Conservation (phyloP, 2,888 invertebrate species). For the Dascillus cervinus region DNA sequence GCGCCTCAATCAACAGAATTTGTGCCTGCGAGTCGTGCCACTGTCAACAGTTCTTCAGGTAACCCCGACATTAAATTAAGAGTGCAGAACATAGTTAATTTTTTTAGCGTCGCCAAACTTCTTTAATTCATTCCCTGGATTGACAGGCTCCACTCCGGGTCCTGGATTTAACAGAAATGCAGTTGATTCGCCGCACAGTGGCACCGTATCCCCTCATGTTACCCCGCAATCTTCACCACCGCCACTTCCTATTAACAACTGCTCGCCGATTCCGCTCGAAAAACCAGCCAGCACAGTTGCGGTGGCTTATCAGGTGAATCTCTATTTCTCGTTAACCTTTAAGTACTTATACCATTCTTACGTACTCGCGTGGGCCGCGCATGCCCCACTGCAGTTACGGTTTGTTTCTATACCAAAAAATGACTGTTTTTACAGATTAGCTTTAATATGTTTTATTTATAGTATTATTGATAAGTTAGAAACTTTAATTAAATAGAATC, state of each 20-base stretch:
- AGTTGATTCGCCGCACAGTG: constrained; percentile 36
- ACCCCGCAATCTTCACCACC: constrained; percentile 47
- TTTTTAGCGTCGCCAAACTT: constrained; percentile 37
- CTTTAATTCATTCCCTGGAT: constrained; percentile 36
- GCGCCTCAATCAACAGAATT: constrained; percentile 48
- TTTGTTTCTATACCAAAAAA: too few relatives aligned
- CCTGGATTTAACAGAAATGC: constrained; percentile 23
- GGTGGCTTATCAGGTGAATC: constrained; percentile 37
- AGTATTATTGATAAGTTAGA: too few relatives aligned
- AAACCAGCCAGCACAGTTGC: constrained; percentile 29
- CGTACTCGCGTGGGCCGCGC: too few relatives aligned
- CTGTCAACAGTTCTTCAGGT: constrained; percentile 25
- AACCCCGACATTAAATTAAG: constrained; percentile 1
- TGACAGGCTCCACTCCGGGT: constrained; percentile 26
- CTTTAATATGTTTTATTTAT: constrained; percentile 2
- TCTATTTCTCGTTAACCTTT: too few relatives aligned
- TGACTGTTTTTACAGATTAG: too few relatives aligned
- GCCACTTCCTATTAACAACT: constrained; percentile 34
- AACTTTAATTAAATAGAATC: too few relatives aligned
- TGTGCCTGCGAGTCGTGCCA: constrained; percentile 40
- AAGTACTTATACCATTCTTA: too few relatives aligned
- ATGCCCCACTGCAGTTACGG: too few relatives aligned
- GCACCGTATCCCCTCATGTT: constrained; percentile 39
- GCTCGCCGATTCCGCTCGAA: constrained; percentile 39
- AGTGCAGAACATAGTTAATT: neutral